Conservation (phyloP, 2,888 invertebrate genomes). For the Synanthedon tipuliformis region DNA sequence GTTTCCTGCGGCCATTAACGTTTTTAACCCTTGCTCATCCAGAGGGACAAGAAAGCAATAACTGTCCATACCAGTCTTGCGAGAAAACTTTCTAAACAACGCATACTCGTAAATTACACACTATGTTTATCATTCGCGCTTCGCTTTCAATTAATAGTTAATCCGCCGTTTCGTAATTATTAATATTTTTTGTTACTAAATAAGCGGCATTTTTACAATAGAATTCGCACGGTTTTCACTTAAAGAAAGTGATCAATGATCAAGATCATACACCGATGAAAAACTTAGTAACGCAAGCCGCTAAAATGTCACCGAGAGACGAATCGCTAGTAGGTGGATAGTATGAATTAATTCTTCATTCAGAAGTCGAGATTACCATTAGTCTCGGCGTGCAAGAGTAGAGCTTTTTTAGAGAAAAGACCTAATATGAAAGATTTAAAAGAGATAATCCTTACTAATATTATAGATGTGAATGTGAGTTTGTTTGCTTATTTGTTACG, state of each 20-base stretch:
- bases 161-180: neutral
- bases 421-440: too few species aligned
- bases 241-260: slow-evolving; percentile 42
- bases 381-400: neutral
- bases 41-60: too few species aligned
- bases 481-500: too few species aligned
- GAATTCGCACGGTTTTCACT: slow-evolving; percentile 41
- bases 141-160: neutral
- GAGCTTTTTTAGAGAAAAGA: too few species aligned
- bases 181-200: neutral
- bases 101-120: neutral
- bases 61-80: neutral
- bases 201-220: slow-evolving; percentile 8
- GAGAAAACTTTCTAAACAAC: neutral
- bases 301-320: neutral
- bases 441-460: too few species aligned
- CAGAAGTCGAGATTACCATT: neutral
- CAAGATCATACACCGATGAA: slow-evolving; percentile 13
- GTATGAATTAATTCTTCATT: neutral
- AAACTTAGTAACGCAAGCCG: neutral
- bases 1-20: too few species aligned
- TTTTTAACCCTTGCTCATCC: too few species aligned
- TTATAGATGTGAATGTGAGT: too few species aligned
- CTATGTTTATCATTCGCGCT: neutral
- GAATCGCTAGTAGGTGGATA: neutral